Base-by-base conservation (phyloP, 2,888 invertebrate species). In the Gibbula magus region DNA sequence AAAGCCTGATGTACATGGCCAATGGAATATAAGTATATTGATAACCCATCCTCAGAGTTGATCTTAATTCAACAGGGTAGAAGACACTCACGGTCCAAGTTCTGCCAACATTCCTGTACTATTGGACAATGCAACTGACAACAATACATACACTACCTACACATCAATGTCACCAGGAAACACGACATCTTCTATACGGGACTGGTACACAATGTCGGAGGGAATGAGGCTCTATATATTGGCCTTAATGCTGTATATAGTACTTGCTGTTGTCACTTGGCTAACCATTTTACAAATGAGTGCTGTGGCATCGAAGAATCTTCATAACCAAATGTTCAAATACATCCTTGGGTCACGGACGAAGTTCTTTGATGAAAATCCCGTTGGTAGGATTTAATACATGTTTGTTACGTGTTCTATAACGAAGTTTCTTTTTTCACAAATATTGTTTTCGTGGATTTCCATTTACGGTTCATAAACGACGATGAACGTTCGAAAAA, bases 321-420 rank as follows among this genome's bases (percentile, higher is more conserved):
- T 98, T 0, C n/a, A n/a, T n/a, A n/a, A n/a, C n/a, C n/a, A n/a
- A n/a, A n/a, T n/a, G n/a, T n/a, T n/a, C n/a, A n/a, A 94, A 16
- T 94, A 95, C 29, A 95, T 98, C 22, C 95, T 96, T 3, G 94
- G 96, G 20, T 96, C 96, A 0, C 95, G 96, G 0, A 96, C 97
- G 95, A 94, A 95, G n/a, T 98, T 98, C 93, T 98, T 97, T 93
- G 96, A 97, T 91, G 95, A 95, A 0, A 97, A 97, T 93, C 96
- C 96, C 0, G 95, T 96, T 13, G 96, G 96, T 95, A 92, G 94
- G 93, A 84, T 8, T 7, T 32, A 18, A 8, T 56, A 35, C 32
- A 53, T n/a, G n/a, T n/a, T n/a, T n/a, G n/a, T n/a, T n/a, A n/a
- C n/a, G n/a, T n/a, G n/a, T n/a, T n/a, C n/a, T n/a, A n/a, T n/a